Conservation (phyloP, 2,113 vertebrate species). For the Casuarius casuarius region DNA sequence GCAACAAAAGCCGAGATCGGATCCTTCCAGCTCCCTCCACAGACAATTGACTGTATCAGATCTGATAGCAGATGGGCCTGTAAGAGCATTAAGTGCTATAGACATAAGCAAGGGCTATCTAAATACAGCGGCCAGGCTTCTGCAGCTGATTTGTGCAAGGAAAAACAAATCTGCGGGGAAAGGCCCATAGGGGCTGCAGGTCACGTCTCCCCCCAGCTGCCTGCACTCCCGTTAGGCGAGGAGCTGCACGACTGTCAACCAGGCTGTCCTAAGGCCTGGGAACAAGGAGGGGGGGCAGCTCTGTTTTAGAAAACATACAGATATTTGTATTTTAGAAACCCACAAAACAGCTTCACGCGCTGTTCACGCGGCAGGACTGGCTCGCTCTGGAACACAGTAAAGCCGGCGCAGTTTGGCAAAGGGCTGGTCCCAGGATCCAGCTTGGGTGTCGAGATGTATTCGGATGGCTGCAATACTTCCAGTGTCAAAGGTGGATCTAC, state of each 20-base stretch:
- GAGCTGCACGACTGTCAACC: background rate
- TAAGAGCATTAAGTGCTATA: background rate
- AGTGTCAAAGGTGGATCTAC: background rate
- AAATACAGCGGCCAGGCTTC: background rate
- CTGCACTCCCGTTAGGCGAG: accelerated
- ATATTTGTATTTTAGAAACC: background rate
- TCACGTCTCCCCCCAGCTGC: background rate
- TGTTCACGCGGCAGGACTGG: accelerated
- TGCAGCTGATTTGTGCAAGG: background rate
- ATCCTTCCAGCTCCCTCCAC: background rate
- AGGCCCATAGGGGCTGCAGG: background rate
- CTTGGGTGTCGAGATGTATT: accelerated
- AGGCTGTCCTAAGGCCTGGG: background rate
- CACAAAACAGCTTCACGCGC: background rate
- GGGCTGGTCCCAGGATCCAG: background rate
- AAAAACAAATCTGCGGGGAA: background rate
- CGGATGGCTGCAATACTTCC: accelerated
- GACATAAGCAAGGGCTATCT: background rate
- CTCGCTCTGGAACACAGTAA: background rate
- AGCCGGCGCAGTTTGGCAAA: too few relatives aligned
- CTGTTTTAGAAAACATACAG: background rate
- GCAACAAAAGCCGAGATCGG: background rate
- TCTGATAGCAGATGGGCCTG: background rate
- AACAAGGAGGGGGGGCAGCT: background rate
- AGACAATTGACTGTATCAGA: background rate